Conservation (phyloP, 2,113 vertebrate species). For the Mustela nigripes region DNA sequence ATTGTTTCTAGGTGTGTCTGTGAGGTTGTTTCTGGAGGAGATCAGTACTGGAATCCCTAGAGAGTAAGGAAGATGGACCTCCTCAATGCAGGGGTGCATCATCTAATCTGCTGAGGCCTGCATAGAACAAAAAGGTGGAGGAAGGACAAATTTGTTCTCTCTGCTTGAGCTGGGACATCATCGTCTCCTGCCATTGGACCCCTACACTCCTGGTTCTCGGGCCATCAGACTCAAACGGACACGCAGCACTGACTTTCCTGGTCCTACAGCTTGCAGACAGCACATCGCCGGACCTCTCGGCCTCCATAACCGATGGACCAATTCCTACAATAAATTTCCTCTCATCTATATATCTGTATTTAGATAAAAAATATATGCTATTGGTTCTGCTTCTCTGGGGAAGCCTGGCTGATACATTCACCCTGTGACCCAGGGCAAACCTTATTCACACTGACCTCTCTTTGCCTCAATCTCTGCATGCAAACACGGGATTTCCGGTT, state of each 20-base stretch:
- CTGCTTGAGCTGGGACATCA: not conserved
- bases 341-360: not conserved
- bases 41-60: not conserved
- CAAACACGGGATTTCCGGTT: not conserved
- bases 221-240: not conserved
- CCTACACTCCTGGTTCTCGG: not conserved
- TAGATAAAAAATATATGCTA: not conserved
- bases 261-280: not conserved
- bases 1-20: not conserved
- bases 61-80: not conserved
- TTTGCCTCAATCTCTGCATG: not conserved
- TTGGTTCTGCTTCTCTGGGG: not conserved
- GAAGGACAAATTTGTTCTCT: not conserved
- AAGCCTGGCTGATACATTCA: not conserved
- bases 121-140: not conserved
- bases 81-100: not conserved
- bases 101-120: not conserved
- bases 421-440: not conserved
- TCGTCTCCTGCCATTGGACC: not conserved
- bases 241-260: not conserved
- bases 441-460: not conserved
- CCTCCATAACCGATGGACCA: not conserved
- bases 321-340: not conserved
- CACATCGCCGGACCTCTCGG: not conserved
- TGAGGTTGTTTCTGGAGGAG: not conserved